These are phyloP conservation scores for Sus cebifrons DNA, from an alignment of 2,797 vertebrate species.

Conservation along the genomic window DNA sequence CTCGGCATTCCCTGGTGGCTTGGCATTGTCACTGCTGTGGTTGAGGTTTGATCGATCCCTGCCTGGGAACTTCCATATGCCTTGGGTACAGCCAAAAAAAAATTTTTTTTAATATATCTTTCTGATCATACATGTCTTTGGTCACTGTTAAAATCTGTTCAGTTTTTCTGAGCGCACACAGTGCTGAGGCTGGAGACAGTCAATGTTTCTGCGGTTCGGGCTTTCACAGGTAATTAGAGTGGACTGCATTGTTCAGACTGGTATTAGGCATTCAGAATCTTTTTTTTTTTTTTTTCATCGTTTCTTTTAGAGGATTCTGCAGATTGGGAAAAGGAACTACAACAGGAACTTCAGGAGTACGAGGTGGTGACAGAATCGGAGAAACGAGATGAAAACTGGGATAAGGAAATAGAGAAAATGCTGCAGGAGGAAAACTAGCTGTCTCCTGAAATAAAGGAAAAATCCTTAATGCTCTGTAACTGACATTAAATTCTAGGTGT, in stretches of 20 bases:
- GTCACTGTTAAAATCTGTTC: background rate
- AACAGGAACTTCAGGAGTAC: slow-evolving; percentile 97
- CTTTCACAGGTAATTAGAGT: background rate
- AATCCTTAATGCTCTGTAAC: slow-evolving; percentile 79
- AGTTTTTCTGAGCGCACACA: background rate
- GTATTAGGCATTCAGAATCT: slow-evolving; percentile 19
- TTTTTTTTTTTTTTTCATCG: slow-evolving; percentile 26
- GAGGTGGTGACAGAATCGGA: slow-evolving; percentile 95
- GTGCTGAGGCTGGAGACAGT: background rate
- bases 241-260: background rate
- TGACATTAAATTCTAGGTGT: slow-evolving; percentile 82
- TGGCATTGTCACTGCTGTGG: no score
- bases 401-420: slow-evolving; percentile 98
- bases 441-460: slow-evolving; percentile 71
- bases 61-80: no score
- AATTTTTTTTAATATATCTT: no score
- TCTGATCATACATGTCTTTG: background rate
- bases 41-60: no score
- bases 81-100: no score
- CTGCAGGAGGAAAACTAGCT: slow-evolving; percentile 93
- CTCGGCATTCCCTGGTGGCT: background rate
- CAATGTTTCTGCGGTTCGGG: background rate
- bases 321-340: slow-evolving; percentile 98
- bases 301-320: slow-evolving; percentile 92
- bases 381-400: slow-evolving; percentile 96